Evolutionary conservation across 2,113 vertebrate genomes (phyloP).

Genomic region (Sinocyclocheilus anophthalmus): DNA sequence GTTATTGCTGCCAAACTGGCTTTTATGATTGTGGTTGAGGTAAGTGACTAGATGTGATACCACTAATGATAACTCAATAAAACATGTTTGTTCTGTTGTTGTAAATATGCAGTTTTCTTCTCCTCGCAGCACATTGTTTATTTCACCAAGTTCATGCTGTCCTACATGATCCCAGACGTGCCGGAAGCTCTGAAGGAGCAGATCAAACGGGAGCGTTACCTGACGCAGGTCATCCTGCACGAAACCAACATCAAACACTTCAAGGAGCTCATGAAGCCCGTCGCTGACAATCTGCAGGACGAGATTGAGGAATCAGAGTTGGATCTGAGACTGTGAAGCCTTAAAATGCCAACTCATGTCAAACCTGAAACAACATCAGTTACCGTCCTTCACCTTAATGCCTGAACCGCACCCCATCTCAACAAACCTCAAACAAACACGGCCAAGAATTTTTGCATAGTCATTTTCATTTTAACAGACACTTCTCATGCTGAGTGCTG

Average conservation of each 20-base stretch:
- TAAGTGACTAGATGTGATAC: conserved; percentile 62
- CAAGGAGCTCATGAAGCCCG: conserved; percentile 74
- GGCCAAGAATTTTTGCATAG: background rate
- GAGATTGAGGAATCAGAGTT: conserved; percentile 16
- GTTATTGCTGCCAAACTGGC: conserved; percentile 95
- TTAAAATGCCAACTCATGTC: background rate
- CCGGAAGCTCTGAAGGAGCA: conserved; percentile 87
- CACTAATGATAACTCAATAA: background rate
- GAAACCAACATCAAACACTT: conserved; percentile 83
- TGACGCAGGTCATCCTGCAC: conserved; percentile 91
- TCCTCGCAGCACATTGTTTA: conserved; percentile 88
- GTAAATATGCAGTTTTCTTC: background rate
- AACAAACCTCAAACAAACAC: conserved; percentile 18
- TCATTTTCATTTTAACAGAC: background rate
- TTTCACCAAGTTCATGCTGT: conserved; percentile 91
- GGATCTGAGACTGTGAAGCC: conserved; percentile 40
- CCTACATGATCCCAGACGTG: conserved; percentile 96
- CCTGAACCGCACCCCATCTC: background rate
- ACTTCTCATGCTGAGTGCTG: background rate
- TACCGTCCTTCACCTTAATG: background rate
- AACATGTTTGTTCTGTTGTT: background rate
- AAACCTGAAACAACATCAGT: background rate
- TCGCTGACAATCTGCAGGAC: conserved; percentile 48
- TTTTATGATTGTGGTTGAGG: conserved; percentile 98
- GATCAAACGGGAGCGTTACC: conserved; percentile 90